phyloP scores from a whole-genome alignment of 2,797 vertebrate genomes.

The Phrynocephalus forsythii region DNA sequence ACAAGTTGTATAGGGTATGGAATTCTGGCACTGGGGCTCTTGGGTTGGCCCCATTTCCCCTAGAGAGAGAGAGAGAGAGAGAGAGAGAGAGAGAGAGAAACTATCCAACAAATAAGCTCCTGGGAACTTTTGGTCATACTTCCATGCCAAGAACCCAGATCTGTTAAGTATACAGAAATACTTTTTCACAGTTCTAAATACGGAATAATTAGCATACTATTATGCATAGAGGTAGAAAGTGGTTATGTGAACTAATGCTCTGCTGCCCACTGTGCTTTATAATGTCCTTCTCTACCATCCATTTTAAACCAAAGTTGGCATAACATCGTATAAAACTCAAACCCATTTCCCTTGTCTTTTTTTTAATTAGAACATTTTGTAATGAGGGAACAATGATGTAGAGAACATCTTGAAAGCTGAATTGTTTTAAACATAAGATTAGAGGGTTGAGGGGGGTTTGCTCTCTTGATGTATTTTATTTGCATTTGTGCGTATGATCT shows the following conservation, averaged over 20 bases:
- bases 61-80: neutral
- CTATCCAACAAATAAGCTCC: neutral
- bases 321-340: slow-evolving; percentile 26
- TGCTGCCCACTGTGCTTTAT: slow-evolving; percentile 1
- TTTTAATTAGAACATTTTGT: slow-evolving; percentile 38
- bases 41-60: neutral
- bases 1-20: neutral
- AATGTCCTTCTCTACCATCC: slow-evolving; percentile 10
- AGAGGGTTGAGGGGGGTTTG: too few relatives aligned
- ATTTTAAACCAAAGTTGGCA: slow-evolving; percentile 22
- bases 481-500: slow-evolving; percentile 36
- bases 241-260: slow-evolving; percentile 16
- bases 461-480: slow-evolving; percentile 37
- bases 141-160: neutral
- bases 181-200: slow-evolving; percentile 6
- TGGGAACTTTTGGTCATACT: neutral
- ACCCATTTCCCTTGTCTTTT: neutral
- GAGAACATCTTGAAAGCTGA: neutral
- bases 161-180: neutral
- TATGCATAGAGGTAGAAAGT: slow-evolving; percentile 21
- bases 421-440: slow-evolving; percentile 26
- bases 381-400: slow-evolving; percentile 27
- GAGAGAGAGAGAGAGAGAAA: neutral
- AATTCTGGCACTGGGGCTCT: neutral
- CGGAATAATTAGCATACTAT: slow-evolving; percentile 20